phyloP scores from a whole-genome alignment of 2,113 vertebrate species.

The Saguinus midas region DNA sequence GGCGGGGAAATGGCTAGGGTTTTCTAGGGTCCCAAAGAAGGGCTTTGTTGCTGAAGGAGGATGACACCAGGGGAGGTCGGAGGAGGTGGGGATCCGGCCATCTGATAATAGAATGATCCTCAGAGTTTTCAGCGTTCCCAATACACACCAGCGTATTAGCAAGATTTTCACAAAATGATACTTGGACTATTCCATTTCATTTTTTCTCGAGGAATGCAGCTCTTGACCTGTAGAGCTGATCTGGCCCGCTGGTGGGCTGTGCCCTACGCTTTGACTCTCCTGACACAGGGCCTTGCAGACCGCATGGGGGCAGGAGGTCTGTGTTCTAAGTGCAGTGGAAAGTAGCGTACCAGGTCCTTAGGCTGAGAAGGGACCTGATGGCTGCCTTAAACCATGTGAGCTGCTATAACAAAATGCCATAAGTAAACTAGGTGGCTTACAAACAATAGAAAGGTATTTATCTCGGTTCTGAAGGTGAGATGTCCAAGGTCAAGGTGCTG shows the following conservation, averaged over 20 bases:
- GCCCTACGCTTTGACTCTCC: neutral
- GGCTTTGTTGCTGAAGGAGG: neutral
- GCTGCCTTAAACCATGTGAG: neutral
- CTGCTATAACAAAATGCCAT: neutral
- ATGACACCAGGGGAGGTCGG: accelerated
- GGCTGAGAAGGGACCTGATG: neutral
- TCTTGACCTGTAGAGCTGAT: neutral
- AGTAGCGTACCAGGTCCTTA: neutral
- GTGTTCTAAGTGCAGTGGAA: neutral
- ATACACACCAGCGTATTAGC: neutral
- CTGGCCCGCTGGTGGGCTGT: neutral
- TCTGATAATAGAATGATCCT: neutral
- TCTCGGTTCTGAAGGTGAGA: neutral
- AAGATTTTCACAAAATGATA: neutral
- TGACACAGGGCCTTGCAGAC: neutral
- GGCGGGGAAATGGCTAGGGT: neutral
- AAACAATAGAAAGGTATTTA: neutral
- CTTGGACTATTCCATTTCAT: neutral
- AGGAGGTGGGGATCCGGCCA: neutral
- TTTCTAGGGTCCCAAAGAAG: neutral
- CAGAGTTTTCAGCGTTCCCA: neutral
- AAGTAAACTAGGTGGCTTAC: neutral
- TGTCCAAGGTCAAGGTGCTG: neutral
- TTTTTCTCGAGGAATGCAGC: neutral
- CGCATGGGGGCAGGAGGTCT: accelerated